Conservation (phyloP, 2,888 invertebrate genomes). For the Chaetogeoica ovagalla region DNA sequence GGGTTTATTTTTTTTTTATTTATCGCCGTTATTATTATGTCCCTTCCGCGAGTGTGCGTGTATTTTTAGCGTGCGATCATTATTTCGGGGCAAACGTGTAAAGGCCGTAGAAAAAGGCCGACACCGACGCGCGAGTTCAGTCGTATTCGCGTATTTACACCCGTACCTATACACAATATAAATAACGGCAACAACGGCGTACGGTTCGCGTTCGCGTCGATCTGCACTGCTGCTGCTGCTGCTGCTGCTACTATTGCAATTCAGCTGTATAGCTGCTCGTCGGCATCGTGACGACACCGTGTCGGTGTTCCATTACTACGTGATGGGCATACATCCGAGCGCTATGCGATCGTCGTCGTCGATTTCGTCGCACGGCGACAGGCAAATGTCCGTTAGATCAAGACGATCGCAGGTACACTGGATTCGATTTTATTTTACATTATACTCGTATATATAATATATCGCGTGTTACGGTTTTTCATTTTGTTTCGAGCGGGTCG, state of each 20-base stretch:
- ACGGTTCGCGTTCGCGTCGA: slow-evolving; percentile 1
- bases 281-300: slow-evolving; percentile 17
- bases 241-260: neutral
- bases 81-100: neutral
- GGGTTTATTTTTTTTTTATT: slow-evolving; percentile 33
- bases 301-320: slow-evolving; percentile 48
- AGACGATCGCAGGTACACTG: slow-evolving; percentile 47
- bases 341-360: slow-evolving; percentile 47
- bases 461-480: too few species aligned
- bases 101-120: neutral
- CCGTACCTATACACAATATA: neutral
- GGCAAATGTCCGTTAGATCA: slow-evolving; percentile 42
- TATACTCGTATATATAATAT: too few species aligned
- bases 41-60: neutral
- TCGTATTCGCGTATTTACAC: too few species aligned
- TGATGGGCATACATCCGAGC: slow-evolving; percentile 48
- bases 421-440: too few species aligned
- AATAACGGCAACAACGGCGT: neutral
- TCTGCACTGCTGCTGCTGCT: neutral
- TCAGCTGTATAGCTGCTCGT: neutral
- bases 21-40: slow-evolving; percentile 6
- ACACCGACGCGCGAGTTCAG: neutral
- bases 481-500: too few species aligned
- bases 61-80: neutral
- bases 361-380: slow-evolving; percentile 35